Conservation (phyloP, 2,797 vertebrate species). For the Scleropages formosus region DNA sequence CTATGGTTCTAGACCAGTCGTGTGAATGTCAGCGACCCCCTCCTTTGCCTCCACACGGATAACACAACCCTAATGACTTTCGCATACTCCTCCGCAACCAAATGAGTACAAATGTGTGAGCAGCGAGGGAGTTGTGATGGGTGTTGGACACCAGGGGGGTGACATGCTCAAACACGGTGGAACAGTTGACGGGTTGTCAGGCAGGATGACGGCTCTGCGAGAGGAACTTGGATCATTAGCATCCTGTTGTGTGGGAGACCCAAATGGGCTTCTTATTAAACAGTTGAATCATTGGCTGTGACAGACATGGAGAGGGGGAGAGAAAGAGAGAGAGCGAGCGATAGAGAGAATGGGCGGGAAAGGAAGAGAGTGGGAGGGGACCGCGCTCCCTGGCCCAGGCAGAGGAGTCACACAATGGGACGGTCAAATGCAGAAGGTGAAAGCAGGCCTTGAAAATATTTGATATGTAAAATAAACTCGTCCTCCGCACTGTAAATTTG, state of each 20-base stretch:
- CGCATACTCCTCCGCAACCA: slow-evolving; percentile 3
- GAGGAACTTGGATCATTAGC: neutral
- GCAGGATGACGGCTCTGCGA: neutral
- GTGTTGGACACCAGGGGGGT: neutral
- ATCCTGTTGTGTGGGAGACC: neutral
- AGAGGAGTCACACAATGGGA: no score
- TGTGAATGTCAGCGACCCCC: neutral
- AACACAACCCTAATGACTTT: neutral
- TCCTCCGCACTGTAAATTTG: neutral
- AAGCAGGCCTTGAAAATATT: neutral
- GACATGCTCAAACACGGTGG: neutral
- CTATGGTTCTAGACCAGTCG: no score
- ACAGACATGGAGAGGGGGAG: neutral
- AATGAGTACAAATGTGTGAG: neutral
- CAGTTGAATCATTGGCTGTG: neutral
- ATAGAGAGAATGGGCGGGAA: neutral
- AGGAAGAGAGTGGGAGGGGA: no score
- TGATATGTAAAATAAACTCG: no score
- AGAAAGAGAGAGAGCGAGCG: neutral
- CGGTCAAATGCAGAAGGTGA: neutral
- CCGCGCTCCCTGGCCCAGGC: neutral
- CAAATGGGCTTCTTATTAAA: neutral
- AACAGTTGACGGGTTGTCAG: neutral
- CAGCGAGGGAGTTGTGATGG: neutral
- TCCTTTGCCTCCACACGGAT: neutral